Base-by-base conservation (phyloP, 2,888 invertebrate species). In the Vannuccia rotundouncinata region DNA sequence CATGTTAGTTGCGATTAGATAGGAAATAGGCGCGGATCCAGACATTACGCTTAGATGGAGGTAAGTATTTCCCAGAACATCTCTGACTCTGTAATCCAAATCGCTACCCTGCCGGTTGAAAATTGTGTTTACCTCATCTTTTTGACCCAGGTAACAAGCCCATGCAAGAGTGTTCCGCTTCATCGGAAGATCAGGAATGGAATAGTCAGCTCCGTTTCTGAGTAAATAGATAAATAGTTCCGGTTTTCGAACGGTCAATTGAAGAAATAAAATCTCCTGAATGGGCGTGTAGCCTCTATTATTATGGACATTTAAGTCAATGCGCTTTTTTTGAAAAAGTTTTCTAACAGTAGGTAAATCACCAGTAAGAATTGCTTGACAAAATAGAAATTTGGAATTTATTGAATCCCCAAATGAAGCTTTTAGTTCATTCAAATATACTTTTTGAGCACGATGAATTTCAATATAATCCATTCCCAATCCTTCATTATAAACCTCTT, bases 401-500 rank as follows among this genome's bases (percentile, higher is more conserved):
- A 17, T 66, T 22, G 66, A 66, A n/a, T 27, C 66, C 2, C 22
- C 5, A 66, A 22, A 22, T 17, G 2, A 22, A 66, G 22, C 2
- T n/a, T 5, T 66, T 27, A 66, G 25, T 22, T 66, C 66, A 5
- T 66, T 66, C 2, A 66, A 22, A 66, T 66, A 66, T 22, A 27
- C 2, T 66, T 27, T 5, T 66, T 66, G 22, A 27, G 66, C 5
- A 5, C 25, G 13, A 5, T 66, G 66, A 66, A 66, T 66, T 13
- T 17, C 66, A 66, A 5, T 66, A 66, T 66, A 66, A 22, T 66
- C 66, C 66, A 66, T 66, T 66, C 66, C 66, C 13, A 66, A 22
- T 22, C 5, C 22, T 5, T 66, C 22, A 5, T 66, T 27, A 22
- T 66, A 66, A n/a, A n/a, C n/a, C n/a, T n/a, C n/a, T n/a, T n/a